phyloP scores from a whole-genome alignment of 2,113 vertebrate genomes.

The Tiliqua scincoides region DNA sequence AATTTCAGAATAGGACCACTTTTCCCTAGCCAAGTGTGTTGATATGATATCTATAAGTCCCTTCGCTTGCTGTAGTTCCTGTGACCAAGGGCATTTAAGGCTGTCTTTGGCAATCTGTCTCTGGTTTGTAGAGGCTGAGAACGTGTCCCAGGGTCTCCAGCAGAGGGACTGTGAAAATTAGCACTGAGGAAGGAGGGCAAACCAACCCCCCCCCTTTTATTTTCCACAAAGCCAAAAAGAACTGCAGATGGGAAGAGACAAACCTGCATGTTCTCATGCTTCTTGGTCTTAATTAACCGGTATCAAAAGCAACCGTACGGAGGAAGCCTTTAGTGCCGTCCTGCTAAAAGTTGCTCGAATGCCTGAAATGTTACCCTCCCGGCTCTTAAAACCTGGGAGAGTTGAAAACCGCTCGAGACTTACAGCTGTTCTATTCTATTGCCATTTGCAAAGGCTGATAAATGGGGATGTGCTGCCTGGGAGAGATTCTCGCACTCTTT shows the following conservation, averaged over 20 bases:
- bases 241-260: too few species aligned
- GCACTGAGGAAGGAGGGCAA: background rate
- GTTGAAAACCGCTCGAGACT: background rate
- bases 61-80: background rate
- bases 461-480: background rate
- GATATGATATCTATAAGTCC: background rate
- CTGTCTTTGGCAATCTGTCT: background rate
- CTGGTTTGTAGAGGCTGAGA: too few species aligned
- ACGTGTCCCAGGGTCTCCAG: background rate
- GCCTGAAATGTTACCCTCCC: background rate
- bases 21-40: background rate
- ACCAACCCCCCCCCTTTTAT: background rate
- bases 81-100: background rate
- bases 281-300: background rate
- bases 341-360: too few species aligned
- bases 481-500: background rate
- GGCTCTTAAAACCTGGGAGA: background rate
- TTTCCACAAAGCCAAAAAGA: background rate
- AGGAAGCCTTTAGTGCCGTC: background rate
- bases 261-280: background rate
- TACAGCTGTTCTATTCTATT: background rate
- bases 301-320: background rate
- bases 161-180: background rate
- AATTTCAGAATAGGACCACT: background rate
- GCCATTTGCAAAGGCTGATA: background rate